These are phyloP conservation scores for Brachionus rubens DNA, from an alignment of 1,140 invertebrate species.

Conservation along the genomic window DNA sequence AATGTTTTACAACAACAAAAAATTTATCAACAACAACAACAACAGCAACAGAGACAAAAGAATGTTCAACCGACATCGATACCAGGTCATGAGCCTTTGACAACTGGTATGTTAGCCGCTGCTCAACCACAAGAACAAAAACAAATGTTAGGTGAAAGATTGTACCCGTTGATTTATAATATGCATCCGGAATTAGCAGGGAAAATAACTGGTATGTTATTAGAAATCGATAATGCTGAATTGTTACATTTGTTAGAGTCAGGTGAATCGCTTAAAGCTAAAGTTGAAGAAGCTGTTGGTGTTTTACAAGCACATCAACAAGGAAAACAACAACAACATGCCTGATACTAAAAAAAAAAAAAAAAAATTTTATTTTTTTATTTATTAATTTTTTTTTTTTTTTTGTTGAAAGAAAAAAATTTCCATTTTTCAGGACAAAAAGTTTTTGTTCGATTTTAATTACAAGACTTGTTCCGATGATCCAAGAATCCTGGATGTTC, in stretches of 20 bases:
- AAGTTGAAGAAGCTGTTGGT: conserved; percentile 60
- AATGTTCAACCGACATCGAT: neutral
- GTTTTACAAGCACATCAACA: conserved; percentile 44
- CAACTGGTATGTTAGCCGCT: conserved; percentile 3
- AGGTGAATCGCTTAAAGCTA: conserved; percentile 86
- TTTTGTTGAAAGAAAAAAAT: too few species aligned
- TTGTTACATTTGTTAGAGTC: conserved; percentile 97
- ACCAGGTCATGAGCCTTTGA: conserved; percentile 39
- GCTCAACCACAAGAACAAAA: conserved; percentile 73
- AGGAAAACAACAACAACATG: too few species aligned
- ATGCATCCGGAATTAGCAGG: conserved; percentile 90
- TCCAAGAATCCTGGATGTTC: too few species aligned
- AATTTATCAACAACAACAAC: neutral
- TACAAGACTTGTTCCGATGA: too few species aligned
- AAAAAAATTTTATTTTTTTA: too few species aligned
- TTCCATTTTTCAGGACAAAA: too few species aligned
- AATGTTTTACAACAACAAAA: neutral
- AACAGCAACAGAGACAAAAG: neutral
- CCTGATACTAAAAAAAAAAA: too few species aligned
- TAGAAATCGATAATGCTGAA: conserved; percentile 99
- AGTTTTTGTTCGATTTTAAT: too few species aligned
- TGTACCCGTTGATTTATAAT: conserved; percentile 89
- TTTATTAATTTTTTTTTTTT: too few species aligned
- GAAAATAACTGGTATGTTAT: conserved; percentile 98
- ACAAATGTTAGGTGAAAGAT: conserved; percentile 93